Base-by-base conservation (phyloP, 2,888 invertebrate genomes). In the Tiliacea citrago region DNA sequence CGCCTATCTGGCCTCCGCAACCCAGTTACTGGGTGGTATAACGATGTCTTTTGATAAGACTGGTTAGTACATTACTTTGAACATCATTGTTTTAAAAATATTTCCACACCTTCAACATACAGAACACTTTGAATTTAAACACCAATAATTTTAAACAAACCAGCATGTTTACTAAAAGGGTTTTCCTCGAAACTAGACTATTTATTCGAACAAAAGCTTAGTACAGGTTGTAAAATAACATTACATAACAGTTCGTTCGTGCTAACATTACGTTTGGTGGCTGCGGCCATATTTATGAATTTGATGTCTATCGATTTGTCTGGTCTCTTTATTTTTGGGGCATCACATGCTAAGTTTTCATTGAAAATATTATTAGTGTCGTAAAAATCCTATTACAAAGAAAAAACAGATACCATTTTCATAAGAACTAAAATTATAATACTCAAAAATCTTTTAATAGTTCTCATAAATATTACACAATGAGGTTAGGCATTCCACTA, bases 181-280 rank as follows among this genome's bases (percentile, higher is more conserved):
- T 68, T 68, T 70, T 47, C 39, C 21, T 51, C n/a, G 42, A 68
- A 73, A 73, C 77, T 68, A 62, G 51, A 61, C 55, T 71, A 68
- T 75, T 66, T 70, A 61, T 84, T 63, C 47, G 12, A 2, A 69
- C 68, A 73, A 80, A 78, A 61, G 55, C 73, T 81, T 70, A 63
- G 24, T 72, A 71, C 71, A 66, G n/a, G 77, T 75, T 61, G 65
- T 73, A 68, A 75, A 81, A 70, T 73, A 58, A 67, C n/a, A 68
- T 86, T 74, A 71, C 68, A 35, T 72, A 86, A 83, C 61, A 74
- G 79, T 76, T 69, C 55, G 66, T 82, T 80, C 86, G 87, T 86
- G 86, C 55, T 79, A 60, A 77, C 63, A 16, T 57, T 35, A 45
- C 67, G 66, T 82, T 82, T 77, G 53, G 57, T 80, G 47, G 68